A percentile compares a stretch with the other conserved stretches of the same genome.
These are phyloP conservation scores for Todus mexicanus DNA, from an alignment of 2,797 vertebrate species.

Conservation along the genomic window DNA sequence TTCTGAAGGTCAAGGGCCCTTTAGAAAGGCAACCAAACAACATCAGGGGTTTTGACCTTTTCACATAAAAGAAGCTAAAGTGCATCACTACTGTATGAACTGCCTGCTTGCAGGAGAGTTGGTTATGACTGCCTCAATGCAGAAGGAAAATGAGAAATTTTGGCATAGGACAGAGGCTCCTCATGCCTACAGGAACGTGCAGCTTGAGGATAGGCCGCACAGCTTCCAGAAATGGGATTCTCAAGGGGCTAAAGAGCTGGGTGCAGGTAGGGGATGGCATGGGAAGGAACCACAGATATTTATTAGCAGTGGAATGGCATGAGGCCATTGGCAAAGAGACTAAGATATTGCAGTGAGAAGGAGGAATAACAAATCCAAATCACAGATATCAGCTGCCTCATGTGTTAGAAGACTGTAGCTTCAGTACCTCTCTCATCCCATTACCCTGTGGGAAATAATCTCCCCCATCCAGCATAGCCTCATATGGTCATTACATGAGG, in stretches of 20 bases:
- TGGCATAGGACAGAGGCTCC: background rate
- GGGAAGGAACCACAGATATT: background rate
- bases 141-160: background rate
- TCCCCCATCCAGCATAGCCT: background rate
- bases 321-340: background rate
- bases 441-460: background rate
- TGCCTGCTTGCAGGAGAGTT: background rate
- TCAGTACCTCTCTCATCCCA: background rate
- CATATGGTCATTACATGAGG: background rate
- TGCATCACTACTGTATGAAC: background rate
- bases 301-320: background rate
- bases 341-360: background rate
- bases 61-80: background rate
- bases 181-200: background rate
- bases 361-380: background rate
- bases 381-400: background rate
- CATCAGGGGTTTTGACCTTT: background rate
- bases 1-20: background rate
- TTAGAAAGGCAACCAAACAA: background rate
- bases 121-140: background rate
- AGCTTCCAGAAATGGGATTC: background rate
- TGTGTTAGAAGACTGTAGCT: background rate
- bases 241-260: background rate
- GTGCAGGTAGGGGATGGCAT: background rate
- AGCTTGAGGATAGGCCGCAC: background rate